A percentile compares a stretch with the other conserved stretches of the same genome.
Conservation (phyloP, 1,140 invertebrate species). For the Bombus impatiens region DNA sequence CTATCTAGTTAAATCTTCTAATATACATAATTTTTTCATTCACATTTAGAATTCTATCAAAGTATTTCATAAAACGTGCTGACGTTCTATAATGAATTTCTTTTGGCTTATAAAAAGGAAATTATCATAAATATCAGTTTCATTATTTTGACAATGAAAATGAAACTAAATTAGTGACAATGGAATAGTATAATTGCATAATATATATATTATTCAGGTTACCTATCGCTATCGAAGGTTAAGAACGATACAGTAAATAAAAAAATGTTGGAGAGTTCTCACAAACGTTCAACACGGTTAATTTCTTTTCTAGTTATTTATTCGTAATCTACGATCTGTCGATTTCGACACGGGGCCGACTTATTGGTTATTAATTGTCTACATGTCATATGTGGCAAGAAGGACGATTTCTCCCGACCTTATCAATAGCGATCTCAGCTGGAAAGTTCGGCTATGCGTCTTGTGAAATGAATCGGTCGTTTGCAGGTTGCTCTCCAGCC, state of each 20-base stretch:
- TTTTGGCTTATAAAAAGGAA: neutral
- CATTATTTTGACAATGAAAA: too few relatives aligned
- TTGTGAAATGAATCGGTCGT: slow-evolving; percentile 41
- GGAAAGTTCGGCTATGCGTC: slow-evolving; percentile 58
- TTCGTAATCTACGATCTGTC: slow-evolving; percentile 49
- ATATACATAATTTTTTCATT: neutral
- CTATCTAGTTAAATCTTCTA: neutral
- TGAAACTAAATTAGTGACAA: too few relatives aligned
- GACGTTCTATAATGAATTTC: neutral
- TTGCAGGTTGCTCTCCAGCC: slow-evolving; percentile 48
- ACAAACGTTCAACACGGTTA: neutral
- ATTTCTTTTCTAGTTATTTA: slow-evolving; percentile 43
- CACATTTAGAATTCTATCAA: neutral
- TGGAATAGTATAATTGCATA: too few relatives aligned
- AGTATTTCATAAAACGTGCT: neutral
- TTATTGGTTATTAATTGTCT: slow-evolving; percentile 65
- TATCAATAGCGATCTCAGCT: slow-evolving; percentile 64
- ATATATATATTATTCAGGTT: too few relatives aligned
- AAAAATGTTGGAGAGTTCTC: neutral
- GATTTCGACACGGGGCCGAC: slow-evolving; percentile 47
- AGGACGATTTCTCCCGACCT: slow-evolving; percentile 60
- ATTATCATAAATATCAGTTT: neutral
- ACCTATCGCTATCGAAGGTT: neutral
- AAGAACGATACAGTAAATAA: neutral
- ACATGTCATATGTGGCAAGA: slow-evolving; percentile 50